A percentile compares a stretch with the other conserved stretches of the same genome.
These are phyloP conservation scores for Dallia pectoralis DNA, from an alignment of 2,797 vertebrate species.

Conservation along the genomic window DNA sequence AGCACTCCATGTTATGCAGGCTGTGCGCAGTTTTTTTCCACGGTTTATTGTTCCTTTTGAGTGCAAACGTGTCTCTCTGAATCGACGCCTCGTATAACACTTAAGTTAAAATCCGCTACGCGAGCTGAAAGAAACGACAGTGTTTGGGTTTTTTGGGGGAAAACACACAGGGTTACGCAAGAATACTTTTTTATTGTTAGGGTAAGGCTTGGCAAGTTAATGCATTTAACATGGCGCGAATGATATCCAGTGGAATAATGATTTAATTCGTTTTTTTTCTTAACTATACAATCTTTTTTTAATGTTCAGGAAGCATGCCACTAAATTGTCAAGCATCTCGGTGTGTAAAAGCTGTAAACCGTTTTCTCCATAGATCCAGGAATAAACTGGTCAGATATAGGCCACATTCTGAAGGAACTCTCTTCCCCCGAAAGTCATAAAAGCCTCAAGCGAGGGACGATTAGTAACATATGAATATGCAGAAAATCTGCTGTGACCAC, in stretches of 20 bases:
- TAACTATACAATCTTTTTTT: constrained; percentile 15
- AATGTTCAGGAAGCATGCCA: background rate
- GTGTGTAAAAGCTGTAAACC: constrained; percentile 55
- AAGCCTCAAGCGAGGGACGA: constrained; percentile 76
- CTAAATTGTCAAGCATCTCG: constrained; percentile 19
- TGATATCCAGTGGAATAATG: background rate
- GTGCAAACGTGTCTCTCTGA: constrained; percentile 47
- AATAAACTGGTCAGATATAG: constrained; percentile 61
- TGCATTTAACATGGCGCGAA: constrained; percentile 28
- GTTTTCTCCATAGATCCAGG: constrained; percentile 56
- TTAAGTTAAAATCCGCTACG: constrained; percentile 48
- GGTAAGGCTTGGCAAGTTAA: constrained; percentile 29
- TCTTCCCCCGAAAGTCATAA: constrained; percentile 65
- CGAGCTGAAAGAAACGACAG: constrained; percentile 23
- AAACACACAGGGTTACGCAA: constrained; percentile 49
- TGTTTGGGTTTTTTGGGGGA: constrained; percentile 43
- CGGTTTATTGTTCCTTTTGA: constrained; percentile 42
- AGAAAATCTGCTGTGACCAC: constrained; percentile 77
- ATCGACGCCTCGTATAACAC: constrained; percentile 42
- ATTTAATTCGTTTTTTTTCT: background rate
- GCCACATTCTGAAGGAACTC: constrained; percentile 38
- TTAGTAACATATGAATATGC: constrained; percentile 80
- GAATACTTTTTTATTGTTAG: constrained; percentile 48
- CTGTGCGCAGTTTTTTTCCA: constrained; percentile 40
- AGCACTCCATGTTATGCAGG: constrained; percentile 44